phyloP scores from a whole-genome alignment of 2,113 vertebrate species.

The Salvelinus fontinalis region DNA sequence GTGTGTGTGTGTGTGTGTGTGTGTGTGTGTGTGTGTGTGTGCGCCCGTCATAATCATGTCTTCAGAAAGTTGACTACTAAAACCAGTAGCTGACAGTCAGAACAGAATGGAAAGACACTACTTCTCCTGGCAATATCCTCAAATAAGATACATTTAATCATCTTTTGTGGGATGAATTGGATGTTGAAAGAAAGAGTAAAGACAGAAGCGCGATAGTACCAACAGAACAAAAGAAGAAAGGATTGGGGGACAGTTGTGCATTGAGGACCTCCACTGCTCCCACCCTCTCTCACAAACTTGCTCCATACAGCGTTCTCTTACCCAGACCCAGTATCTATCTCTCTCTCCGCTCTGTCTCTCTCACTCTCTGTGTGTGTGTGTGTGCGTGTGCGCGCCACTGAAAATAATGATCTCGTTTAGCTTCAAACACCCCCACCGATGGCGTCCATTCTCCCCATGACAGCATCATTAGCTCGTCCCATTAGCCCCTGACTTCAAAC shows the following conservation, averaged over 20 bases:
- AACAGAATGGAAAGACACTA: too few relatives aligned
- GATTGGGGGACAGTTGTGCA: not conserved
- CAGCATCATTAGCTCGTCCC: conserved; percentile 10
- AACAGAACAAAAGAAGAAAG: not conserved
- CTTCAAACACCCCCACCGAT: conserved; percentile 5
- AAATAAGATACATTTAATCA: not conserved
- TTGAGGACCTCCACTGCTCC: not conserved
- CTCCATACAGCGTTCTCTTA: conserved; percentile 6
- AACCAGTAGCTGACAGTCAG: not conserved
- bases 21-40: too few relatives aligned
- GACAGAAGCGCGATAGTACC: not conserved
- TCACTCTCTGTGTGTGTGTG: not conserved
- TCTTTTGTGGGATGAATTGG: not conserved
- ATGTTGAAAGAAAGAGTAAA: conserved; percentile 3
- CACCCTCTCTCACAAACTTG: not conserved
- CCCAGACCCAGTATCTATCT: conserved; percentile 4
- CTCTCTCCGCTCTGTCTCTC: conserved; percentile 3
- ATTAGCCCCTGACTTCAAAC: not conserved
- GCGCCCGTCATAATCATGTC: too few relatives aligned
- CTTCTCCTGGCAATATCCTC: not conserved
- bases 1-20: too few relatives aligned
- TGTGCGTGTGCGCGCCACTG: not conserved
- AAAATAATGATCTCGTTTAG: conserved; percentile 25
- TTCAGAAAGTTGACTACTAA: not conserved
- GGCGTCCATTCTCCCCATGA: not conserved